A percentile compares a stretch with the other conserved stretches of the same genome.
Evolutionary conservation across 53 echinoderm and acorn worm genomes (phyloP).

Genomic region (Patiria pectinifera): DNA sequence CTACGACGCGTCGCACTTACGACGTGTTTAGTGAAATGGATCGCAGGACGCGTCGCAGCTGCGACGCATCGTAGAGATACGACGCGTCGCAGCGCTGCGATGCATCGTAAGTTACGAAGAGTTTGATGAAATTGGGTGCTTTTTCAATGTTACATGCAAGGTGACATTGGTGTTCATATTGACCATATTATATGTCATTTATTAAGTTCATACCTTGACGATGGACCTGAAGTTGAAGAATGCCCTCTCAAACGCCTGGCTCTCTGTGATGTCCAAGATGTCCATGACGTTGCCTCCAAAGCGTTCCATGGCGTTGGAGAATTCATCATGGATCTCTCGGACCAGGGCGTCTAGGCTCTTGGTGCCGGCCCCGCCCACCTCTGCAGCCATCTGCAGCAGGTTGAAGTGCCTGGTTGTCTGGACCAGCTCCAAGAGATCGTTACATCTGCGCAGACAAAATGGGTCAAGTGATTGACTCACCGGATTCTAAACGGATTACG

Average conservation of each 20-base stretch:
- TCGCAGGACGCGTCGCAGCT: too few species aligned
- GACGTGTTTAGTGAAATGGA: too few species aligned
- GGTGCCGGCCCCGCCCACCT: conserved; percentile 97
- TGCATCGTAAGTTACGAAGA: too few species aligned
- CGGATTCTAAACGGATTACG: too few species aligned
- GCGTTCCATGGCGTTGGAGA: conserved; percentile 82
- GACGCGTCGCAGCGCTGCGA: too few species aligned
- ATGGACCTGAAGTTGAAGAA: conserved; percentile 95
- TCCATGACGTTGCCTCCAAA: conserved; percentile 85
- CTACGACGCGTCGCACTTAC: too few species aligned
- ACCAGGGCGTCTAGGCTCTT: conserved; percentile 96
- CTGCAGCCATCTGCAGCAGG: conserved; percentile 92
- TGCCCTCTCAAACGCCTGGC: conserved; percentile 94
- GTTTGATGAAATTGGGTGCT: too few species aligned
- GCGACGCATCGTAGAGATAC: too few species aligned
- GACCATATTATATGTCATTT: too few species aligned
- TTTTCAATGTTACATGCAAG: too few species aligned
- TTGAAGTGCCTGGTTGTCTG: conserved; percentile 97
- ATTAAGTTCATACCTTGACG: conserved; percentile 78
- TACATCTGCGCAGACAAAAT: conserved; percentile 69
- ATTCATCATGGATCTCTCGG: conserved; percentile 91
- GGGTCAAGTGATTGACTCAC: too few species aligned
- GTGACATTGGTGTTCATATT: too few species aligned
- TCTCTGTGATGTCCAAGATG: conserved; percentile 88
- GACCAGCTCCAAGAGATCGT: conserved; percentile 92